Evolutionary conservation across 1,140 invertebrate species (phyloP), one percentile per base, ranked within the genome.

Genomic region (Heterodera carotae): DNA sequence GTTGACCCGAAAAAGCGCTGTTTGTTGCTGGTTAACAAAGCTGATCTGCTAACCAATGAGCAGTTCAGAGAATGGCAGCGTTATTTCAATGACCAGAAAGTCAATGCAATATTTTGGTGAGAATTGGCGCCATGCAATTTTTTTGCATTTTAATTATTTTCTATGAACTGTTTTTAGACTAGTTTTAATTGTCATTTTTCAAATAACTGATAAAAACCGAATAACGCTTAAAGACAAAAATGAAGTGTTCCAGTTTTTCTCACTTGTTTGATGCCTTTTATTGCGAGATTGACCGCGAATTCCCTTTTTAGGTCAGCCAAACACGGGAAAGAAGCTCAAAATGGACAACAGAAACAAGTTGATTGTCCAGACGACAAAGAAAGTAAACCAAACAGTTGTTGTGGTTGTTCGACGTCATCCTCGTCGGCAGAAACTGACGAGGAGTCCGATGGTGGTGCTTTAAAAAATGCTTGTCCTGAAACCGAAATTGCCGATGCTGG

Each of bases 1-100:
- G 90, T 95, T 15, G 83, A 82, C 73, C 90, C 92, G 87, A 43
- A 34, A 3, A 95, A 98, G 88, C 88, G 91, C 25, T 94, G 93
- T 88, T 88, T 98, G 78, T 90, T 99, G 31, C 89, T 99, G 18
- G 88, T 99, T 6, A 99, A 99, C 88, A 99, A 99, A 88, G 93
- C 96, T n/a, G 97, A 99, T 88, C 93, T 94, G 83, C 90, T 98
- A 2, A 94, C 92, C 1, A 89, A 91, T 64, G 87, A 91, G 81
- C 95, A 98, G 86, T 90, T 96, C 77, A 87, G 92, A 83, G 88
- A 88, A 34, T 99, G 97, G 97, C 92, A 92, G 0, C 89, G 93
- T 64, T 97, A 96, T 89, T 98, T 98, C 87, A 89, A 91, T 67
- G 88, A 91, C 69, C 87, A 89, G 77, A 90, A 91, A 39, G 89